Conservation (phyloP, 1,140 invertebrate species). For the Bombyx mori region ASM3026992v2 NC_085122.1:1256001-1256500, state of each 20-base stretch:
- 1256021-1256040: slow-evolving; percentile 99
- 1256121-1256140: slow-evolving; percentile 98
- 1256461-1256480: too few relatives aligned
- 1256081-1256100: slow-evolving; percentile 92
- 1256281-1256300: slow-evolving; percentile 78
- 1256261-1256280: slow-evolving; percentile 91
- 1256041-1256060: slow-evolving; percentile 96
- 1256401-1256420: slow-evolving; percentile 5
- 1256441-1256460: too few relatives aligned
- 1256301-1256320: not conserved
- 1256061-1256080: slow-evolving; percentile 95
- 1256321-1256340: slow-evolving; percentile 4
- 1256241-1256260: slow-evolving; percentile 97
- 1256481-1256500: too few relatives aligned
- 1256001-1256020: slow-evolving; percentile 97
- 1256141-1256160: slow-evolving; percentile 98
- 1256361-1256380: slow-evolving; percentile 59
- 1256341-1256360: slow-evolving; percentile 48
- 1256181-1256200: slow-evolving; percentile 99
- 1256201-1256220: slow-evolving; percentile 94
- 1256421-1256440: too few relatives aligned
- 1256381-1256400: slow-evolving; percentile 48
- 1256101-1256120: slow-evolving; percentile 99
- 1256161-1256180: slow-evolving; percentile 98
- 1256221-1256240: slow-evolving; percentile 91